Conservation (phyloP, 2,113 vertebrate species). For the Chaenogobius annularis region DNA sequence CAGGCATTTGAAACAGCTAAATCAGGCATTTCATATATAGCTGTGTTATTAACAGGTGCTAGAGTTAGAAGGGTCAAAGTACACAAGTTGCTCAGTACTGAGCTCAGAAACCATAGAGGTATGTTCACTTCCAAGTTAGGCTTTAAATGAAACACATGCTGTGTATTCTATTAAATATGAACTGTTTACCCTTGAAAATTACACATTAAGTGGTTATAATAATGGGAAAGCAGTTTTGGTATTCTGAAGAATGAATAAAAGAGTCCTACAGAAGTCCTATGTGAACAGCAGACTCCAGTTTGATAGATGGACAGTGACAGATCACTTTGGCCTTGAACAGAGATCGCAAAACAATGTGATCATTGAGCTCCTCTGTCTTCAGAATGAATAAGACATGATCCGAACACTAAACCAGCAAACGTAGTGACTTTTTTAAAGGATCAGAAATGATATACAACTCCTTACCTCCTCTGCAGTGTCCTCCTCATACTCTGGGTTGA, state of each 20-base stretch:
- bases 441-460: background rate
- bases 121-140: background rate
- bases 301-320: background rate
- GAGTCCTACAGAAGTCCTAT: background rate
- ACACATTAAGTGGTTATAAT: background rate
- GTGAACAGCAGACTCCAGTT: background rate
- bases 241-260: background rate
- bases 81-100: background rate
- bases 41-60: background rate
- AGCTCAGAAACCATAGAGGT: background rate
- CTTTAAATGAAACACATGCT: background rate
- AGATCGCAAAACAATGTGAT: constrained; percentile 17
- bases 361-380: constrained; percentile 17
- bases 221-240: no score
- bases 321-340: background rate
- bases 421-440: constrained; percentile 13
- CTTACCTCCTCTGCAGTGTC: constrained; percentile 72
- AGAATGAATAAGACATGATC: constrained; percentile 53
- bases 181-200: background rate
- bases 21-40: no score
- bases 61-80: background rate
- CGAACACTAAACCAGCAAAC: constrained; percentile 35
- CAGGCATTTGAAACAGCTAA: background rate
- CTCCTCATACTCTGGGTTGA: constrained; percentile 77
- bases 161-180: background rate